These are phyloP conservation scores for Uropetala carovei DNA, from an alignment of 2,888 invertebrate species.

Conservation along the genomic window DNA sequence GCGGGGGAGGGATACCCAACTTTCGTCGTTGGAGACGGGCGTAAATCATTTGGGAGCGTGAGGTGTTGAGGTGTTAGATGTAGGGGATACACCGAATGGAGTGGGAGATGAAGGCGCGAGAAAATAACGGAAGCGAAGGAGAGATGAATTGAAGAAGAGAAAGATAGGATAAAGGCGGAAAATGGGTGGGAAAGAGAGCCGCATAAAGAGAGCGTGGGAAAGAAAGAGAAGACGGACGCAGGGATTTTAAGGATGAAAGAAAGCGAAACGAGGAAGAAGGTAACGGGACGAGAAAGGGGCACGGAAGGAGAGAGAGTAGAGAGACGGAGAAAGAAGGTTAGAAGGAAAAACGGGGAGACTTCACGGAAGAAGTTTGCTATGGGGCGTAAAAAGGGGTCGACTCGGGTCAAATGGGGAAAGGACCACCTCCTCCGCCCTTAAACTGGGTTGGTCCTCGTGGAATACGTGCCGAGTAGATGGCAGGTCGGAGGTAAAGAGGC, in stretches of 20 bases:
- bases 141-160: background rate
- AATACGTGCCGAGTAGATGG: slow-evolving; percentile 29
- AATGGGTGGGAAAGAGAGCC: background rate
- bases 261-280: background rate
- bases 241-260: background rate
- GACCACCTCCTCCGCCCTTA: background rate
- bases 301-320: background rate
- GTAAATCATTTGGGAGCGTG: slow-evolving; percentile 40
- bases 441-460: background rate
- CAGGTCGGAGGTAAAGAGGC: background rate
- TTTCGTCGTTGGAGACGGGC: slow-evolving; percentile 31
- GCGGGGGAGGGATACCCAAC: background rate
- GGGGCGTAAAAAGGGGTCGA: slow-evolving; percentile 13
- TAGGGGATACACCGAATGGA: background rate
- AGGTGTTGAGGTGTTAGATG: background rate
- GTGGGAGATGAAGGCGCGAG: background rate
- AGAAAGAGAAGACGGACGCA: background rate
- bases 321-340: background rate
- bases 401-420: slow-evolving; percentile 25
- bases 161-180: background rate
- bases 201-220: background rate
- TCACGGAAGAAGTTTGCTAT: background rate
- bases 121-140: background rate
- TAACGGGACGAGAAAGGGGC: background rate
- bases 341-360: background rate